Conservation (phyloP, 1,140 invertebrate species). For the Himalopsyche phryganea region DNA sequence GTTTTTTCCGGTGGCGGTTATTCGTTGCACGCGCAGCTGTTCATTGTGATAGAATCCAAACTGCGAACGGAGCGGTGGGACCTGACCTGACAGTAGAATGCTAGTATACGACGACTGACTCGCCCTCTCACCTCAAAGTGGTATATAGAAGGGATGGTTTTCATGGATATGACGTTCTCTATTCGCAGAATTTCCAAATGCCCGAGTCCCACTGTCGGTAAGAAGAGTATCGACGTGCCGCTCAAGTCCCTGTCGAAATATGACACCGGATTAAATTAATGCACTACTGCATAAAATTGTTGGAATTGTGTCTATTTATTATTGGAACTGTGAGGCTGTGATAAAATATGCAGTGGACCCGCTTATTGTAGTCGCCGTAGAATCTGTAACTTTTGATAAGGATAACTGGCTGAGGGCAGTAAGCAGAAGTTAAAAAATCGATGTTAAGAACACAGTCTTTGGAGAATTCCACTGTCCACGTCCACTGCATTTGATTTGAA, state of each 20-base stretch:
- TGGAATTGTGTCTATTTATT: neutral
- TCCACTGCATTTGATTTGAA: no score
- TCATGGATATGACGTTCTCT: conserved; percentile 61
- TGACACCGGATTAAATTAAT: conserved; percentile 34
- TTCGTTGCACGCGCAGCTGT: no score
- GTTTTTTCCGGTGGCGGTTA: no score
- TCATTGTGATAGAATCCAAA: no score
- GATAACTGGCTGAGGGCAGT: neutral
- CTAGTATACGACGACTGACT: no score
- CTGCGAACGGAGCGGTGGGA: no score
- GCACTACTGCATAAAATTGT: neutral
- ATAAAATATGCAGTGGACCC: neutral
- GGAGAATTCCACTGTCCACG: no score
- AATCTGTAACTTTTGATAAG: neutral
- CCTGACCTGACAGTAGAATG: no score
- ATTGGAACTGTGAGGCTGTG: neutral
- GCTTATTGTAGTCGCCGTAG: neutral
- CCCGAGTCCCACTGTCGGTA: conserved; percentile 67
- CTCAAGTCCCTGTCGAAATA: conserved; percentile 62
- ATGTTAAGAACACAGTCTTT: no score
- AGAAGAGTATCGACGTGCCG: conserved; percentile 61
- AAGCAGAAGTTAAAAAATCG: neutral
- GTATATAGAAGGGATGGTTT: conserved; percentile 73
- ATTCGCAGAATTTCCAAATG: conserved; percentile 63
- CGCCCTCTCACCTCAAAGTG: conserved; percentile 57